Evolutionary conservation across 2,113 vertebrate species (phyloP).

Genomic region (Todiramphus chloris): DNA sequence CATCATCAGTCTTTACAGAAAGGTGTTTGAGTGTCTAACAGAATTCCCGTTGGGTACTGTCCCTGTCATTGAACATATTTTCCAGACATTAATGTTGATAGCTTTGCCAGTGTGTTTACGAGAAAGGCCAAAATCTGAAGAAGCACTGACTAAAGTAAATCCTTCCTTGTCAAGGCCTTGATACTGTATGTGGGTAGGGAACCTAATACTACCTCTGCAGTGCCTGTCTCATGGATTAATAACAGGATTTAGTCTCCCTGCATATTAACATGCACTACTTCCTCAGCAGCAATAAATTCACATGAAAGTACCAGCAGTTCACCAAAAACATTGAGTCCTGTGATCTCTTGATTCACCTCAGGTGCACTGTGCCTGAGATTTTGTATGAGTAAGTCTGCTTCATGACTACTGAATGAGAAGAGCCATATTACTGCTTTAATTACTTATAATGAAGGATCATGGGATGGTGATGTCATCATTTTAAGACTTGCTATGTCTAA

Average conservation of each 20-base stretch:
- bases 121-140: slow-evolving; percentile 38
- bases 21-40: not conserved
- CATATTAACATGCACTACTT: slow-evolving; percentile 39
- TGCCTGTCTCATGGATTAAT: slow-evolving; percentile 51
- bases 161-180: slow-evolving; percentile 7
- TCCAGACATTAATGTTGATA: slow-evolving; percentile 15
- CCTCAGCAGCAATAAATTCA: slow-evolving; percentile 52
- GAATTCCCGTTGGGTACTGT: slow-evolving; percentile 35
- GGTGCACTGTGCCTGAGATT: not conserved
- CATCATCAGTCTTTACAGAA: not conserved
- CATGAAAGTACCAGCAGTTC: slow-evolving; percentile 16
- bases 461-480: slow-evolving; percentile 59
- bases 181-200: not conserved
- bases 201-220: not conserved
- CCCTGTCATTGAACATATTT: not conserved
- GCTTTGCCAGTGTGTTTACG: slow-evolving; percentile 51
- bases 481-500: slow-evolving; percentile 64
- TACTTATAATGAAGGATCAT: slow-evolving; percentile 55
- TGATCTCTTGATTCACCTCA: slow-evolving; percentile 38
- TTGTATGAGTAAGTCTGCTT: slow-evolving; percentile 1
- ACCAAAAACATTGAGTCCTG: slow-evolving; percentile 46
- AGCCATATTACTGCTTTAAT: slow-evolving; percentile 52
- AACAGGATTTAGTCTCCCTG: slow-evolving; percentile 37
- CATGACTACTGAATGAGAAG: slow-evolving; percentile 9
- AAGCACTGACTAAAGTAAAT: slow-evolving; percentile 49